Evolutionary conservation across 2,113 vertebrate species (phyloP).

Genomic region (Typhlomys cinereus): DNA sequence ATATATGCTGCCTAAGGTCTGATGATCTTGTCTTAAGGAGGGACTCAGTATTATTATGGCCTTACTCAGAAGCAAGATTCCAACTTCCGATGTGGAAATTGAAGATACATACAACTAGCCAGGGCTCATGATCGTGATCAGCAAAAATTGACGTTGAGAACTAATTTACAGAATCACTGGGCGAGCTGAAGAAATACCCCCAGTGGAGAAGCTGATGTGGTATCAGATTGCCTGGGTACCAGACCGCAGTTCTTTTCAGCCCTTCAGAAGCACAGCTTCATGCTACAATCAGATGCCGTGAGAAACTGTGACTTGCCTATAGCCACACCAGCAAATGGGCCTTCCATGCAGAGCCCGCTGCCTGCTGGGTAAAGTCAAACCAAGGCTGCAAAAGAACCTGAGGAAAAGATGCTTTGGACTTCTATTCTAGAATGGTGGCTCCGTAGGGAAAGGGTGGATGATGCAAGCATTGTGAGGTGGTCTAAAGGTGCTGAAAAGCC

Average conservation of each 20-base stretch:
- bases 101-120: neutral
- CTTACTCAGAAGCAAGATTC: neutral
- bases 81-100: neutral
- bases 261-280: neutral
- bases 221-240: neutral
- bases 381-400: neutral
- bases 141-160: neutral
- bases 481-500: neutral
- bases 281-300: neutral
- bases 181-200: neutral
- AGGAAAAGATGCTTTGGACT: neutral
- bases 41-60: neutral
- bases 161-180: neutral
- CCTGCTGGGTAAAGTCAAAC: neutral
- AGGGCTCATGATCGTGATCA: neutral
- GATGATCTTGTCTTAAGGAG: neutral
- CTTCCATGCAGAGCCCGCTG: neutral
- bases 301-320: neutral
- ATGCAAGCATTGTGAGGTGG: neutral
- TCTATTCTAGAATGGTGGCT: neutral
- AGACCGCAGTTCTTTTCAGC: neutral
- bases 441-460: rapidly evolving
- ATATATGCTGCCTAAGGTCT: neutral
- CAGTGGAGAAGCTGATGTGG: neutral
- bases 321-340: neutral